Evolutionary conservation across 2,113 vertebrate genomes (phyloP).

Genomic region (Xiphias gladius): DNA sequence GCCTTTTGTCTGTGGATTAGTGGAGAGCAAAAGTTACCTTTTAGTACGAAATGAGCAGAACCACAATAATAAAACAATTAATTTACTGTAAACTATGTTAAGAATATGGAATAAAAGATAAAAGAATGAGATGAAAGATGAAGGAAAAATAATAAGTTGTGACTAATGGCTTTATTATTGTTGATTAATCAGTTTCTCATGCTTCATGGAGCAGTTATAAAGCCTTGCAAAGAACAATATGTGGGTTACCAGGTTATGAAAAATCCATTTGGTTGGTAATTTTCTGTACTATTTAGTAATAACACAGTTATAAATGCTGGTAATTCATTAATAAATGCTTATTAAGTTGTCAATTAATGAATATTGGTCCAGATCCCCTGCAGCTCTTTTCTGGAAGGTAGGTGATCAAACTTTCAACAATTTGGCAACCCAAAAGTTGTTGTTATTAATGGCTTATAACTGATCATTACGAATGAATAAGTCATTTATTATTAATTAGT

Average conservation of each 20-base stretch:
- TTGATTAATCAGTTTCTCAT: too few relatives aligned
- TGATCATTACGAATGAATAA: too few relatives aligned
- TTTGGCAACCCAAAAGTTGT: not conserved
- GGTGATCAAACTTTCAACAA: not conserved
- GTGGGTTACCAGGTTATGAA: not conserved
- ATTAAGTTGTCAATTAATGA: rapidly evolving
- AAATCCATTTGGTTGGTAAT: not conserved
- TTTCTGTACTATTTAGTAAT: not conserved
- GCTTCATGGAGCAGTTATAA: not conserved
- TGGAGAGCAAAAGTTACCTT: not conserved
- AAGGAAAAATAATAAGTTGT: not conserved
- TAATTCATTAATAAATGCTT: not conserved
- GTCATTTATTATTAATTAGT: too few relatives aligned
- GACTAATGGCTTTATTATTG: too few relatives aligned
- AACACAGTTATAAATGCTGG: not conserved
- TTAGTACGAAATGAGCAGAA: not conserved
- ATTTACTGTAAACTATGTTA: not conserved
- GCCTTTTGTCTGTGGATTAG: constrained; percentile 88
- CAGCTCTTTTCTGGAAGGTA: not conserved
- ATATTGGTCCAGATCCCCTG: not conserved
- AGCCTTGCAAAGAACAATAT: not conserved
- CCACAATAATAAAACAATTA: not conserved
- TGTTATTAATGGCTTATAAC: not conserved
- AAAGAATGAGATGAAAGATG: not conserved
- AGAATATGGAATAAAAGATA: not conserved